Evolutionary conservation across 2,888 invertebrate genomes (phyloP).

Genomic region (Polydrusus pterygomalis): DNA sequence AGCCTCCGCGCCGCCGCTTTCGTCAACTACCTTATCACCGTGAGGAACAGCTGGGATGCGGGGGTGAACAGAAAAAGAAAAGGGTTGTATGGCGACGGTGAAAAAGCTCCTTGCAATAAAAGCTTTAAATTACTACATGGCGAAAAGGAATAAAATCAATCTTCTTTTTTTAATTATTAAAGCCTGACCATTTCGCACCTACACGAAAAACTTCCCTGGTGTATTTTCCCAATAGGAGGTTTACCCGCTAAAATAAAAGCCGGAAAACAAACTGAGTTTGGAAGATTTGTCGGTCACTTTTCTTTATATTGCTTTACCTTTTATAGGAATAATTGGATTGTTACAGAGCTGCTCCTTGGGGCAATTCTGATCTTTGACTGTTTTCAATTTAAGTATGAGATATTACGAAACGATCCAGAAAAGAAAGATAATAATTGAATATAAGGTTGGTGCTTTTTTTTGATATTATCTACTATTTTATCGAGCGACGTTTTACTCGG

Average conservation of each 20-base stretch:
- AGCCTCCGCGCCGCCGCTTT: too few species aligned
- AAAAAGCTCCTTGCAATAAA: too few species aligned
- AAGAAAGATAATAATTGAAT: slow-evolving; percentile 28
- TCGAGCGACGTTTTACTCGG: neutral
- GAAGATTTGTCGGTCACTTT: slow-evolving; percentile 52
- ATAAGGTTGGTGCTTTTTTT: slow-evolving; percentile 4
- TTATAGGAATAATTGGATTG: slow-evolving; percentile 49
- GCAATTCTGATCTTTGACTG: slow-evolving; percentile 17
- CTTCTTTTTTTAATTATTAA: neutral
- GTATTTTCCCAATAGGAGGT: slow-evolving; percentile 38
- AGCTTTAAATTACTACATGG: too few species aligned
- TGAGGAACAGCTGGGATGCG: too few species aligned
- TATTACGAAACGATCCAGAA: slow-evolving; percentile 25
- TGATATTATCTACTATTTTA: slow-evolving; percentile 10
- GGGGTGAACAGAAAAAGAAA: too few species aligned
- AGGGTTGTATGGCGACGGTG: too few species aligned
- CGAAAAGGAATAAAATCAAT: too few species aligned
- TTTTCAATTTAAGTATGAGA: slow-evolving; percentile 31
- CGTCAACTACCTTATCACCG: too few species aligned
- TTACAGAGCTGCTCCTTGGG: slow-evolving; percentile 26
- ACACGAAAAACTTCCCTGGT: slow-evolving; percentile 17
- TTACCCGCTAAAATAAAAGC: slow-evolving; percentile 48
- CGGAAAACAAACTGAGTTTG: slow-evolving; percentile 49
- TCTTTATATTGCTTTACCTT: slow-evolving; percentile 46
- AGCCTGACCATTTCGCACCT: neutral